These are phyloP conservation scores for Chelonia mydas DNA, from an alignment of 2,797 vertebrate genomes.

Conservation along the genomic window DNA sequence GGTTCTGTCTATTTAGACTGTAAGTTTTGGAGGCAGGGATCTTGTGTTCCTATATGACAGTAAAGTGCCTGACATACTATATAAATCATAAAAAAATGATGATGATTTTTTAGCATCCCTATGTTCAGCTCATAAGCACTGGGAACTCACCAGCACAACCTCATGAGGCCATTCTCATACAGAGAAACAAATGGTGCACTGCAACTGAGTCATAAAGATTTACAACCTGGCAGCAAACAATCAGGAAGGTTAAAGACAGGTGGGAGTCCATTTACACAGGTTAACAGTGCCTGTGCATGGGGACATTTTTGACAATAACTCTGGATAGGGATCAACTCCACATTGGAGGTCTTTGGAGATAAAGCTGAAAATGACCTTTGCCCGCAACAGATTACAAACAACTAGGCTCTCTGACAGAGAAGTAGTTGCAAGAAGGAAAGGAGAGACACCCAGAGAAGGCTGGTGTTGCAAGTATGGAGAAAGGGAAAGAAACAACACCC, in stretches of 20 bases:
- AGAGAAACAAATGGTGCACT: conserved; percentile 32
- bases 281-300: background rate
- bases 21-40: background rate
- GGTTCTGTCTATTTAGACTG: background rate
- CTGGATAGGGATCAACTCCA: background rate
- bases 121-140: background rate
- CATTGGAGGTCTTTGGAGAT: background rate
- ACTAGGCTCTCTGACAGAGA: background rate
- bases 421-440: background rate
- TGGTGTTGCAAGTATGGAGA: background rate
- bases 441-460: background rate
- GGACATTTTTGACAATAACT: background rate
- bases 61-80: background rate
- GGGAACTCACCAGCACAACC: background rate
- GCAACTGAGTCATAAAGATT: background rate
- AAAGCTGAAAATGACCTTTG: background rate
- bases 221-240: background rate
- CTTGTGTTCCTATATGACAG: background rate
- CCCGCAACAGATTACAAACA: background rate
- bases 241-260: background rate
- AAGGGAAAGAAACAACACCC: background rate
- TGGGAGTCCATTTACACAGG: background rate
- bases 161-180: background rate
- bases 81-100: background rate
- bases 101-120: background rate